A percentile compares a stretch with the other conserved stretches of the same genome.
These are phyloP conservation scores for Gerris lacustris DNA, from an alignment of 2,888 invertebrate genomes.

Conservation along the genomic window DNA sequence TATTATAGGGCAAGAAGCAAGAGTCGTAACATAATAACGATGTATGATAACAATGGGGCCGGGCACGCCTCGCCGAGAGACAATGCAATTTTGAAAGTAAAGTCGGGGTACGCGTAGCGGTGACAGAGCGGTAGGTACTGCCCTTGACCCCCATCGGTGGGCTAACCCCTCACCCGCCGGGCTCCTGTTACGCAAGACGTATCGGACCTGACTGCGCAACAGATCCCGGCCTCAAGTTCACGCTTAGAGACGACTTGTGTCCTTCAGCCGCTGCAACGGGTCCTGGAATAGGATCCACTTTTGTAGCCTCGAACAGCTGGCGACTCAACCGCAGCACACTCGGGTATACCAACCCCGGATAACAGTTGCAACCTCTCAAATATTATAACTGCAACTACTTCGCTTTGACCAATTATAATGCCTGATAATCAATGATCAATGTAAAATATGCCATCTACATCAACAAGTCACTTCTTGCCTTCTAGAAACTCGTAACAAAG, in stretches of 20 bases:
- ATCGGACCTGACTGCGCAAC: neutral
- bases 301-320: too few species aligned
- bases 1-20: neutral
- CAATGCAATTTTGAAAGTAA: neutral
- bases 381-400: too few species aligned
- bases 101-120: neutral
- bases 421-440: too few species aligned
- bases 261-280: neutral
- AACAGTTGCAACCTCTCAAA: too few species aligned
- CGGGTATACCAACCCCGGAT: too few species aligned
- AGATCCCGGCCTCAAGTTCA: neutral
- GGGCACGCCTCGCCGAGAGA: neutral
- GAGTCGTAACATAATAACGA: neutral
- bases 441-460: too few species aligned
- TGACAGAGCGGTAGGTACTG: neutral
- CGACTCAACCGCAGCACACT: too few species aligned
- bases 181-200: slow-evolving; percentile 1
- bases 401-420: too few species aligned
- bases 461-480: too few species aligned
- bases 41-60: neutral
- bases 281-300: neutral
- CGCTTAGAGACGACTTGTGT: neutral
- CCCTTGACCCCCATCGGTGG: neutral
- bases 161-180: neutral
- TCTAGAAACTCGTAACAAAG: too few species aligned